Evolutionary conservation across 2,888 invertebrate species (phyloP), one percentile per base, ranked within the genome.

Genomic region (Apamea monoglypha): DNA sequence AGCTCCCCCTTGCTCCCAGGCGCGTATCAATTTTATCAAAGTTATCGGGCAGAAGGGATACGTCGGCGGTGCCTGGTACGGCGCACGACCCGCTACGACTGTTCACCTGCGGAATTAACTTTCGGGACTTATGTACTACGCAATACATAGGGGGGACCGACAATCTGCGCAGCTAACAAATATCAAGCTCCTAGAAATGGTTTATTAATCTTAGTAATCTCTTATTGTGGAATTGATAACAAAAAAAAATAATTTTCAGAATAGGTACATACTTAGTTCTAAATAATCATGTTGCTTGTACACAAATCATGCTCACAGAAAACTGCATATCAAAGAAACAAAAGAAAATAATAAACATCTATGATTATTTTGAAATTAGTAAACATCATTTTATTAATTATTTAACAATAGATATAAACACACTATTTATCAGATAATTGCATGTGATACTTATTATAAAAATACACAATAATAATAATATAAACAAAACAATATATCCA

Each of bases 11-110:
- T 89, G 83, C 90, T 93, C 92, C 93, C 93, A 89, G 87, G 90
- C 92, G 92, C 92, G 92, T 94, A 95, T 94, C 92, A 93, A 94
- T 94, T 93, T 94, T 94, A 94, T 94, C 94, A 93, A 89, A 90
- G 90, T 90, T 91, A 91, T 91, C 87, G 92, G 85, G 88, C 88
- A 90, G 92, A 93, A 93, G 95, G 95, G 94, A 91, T 85, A 83
- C 83, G 90, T 83, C 87, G 91, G 92, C 91, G 93, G 94, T 92
- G 92, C 94, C 96, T 94, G 96, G 96, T 87, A 96, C 96, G 93
- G 92, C 92, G 90, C 92, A 92, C 92, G 92, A 88, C 92, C 78
- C 82, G 78, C 68, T 73, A 74, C 72, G 47, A 81, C 76, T 85
- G 91, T 89, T 91, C 89, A 91, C 91, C 91, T 92, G 90, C 80